phyloP scores from a whole-genome alignment of 1,140 invertebrate genomes.

The Parapsyche elsis region DNA sequence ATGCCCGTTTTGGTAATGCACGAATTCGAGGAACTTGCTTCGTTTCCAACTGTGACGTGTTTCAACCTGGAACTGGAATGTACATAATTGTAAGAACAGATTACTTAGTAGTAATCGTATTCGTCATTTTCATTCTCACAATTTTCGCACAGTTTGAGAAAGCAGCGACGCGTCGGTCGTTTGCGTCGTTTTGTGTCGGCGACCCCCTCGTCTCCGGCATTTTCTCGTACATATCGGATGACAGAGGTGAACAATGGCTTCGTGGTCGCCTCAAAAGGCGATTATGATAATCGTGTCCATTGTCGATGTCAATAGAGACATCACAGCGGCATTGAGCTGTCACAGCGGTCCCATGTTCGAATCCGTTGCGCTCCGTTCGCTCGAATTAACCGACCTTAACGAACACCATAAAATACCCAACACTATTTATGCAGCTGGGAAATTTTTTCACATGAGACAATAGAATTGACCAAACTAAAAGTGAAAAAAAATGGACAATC shows the following conservation, averaged over 20 bases:
- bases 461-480: no score
- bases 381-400: slow-evolving; percentile 3
- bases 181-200: no score
- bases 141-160: no score
- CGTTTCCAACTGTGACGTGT: background rate
- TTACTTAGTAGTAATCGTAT: no score
- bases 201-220: no score
- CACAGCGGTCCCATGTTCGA: background rate
- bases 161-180: no score
- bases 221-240: no score
- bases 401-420: background rate
- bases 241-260: slow-evolving; percentile 2
- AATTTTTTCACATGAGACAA: background rate
- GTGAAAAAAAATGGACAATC: no score
- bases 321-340: slow-evolving; percentile 6
- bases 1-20: background rate
- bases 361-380: background rate
- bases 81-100: no score
- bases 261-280: slow-evolving; percentile 1
- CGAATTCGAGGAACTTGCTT: background rate
- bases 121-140: no score
- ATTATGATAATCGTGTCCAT: slow-evolving; percentile 8
- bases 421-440: background rate
- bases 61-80: no score
- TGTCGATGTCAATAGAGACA: slow-evolving; percentile 3